Evolutionary conservation across 1,140 invertebrate genomes (phyloP).

Genomic region (Drosophila nigromelanica): DNA sequence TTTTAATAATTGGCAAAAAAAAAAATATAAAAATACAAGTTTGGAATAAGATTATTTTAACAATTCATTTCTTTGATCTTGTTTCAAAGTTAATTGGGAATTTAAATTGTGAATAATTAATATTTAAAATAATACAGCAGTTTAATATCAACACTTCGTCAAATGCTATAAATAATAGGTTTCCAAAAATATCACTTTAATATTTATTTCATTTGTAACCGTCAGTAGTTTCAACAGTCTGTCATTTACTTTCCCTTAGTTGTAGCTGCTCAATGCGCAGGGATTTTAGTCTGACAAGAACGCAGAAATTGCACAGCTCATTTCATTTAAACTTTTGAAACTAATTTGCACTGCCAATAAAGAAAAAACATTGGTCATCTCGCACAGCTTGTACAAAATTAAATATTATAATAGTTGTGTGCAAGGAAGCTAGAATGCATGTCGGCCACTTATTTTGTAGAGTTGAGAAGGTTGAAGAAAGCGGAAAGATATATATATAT

Average conservation of each 20-base stretch:
- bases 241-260: conserved; percentile 2
- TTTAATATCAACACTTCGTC: neutral
- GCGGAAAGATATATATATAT: no score
- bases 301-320: neutral
- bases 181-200: conserved; percentile 13
- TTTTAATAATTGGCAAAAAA: conserved; percentile 14
- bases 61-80: neutral
- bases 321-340: conserved; percentile 56
- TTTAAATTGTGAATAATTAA: conserved; percentile 9
- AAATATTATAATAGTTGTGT: neutral
- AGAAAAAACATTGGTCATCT: conserved; percentile 24
- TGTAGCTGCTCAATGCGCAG: neutral
- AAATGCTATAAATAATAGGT: conserved; percentile 1
- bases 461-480: no score
- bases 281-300: conserved; percentile 5
- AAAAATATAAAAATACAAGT: neutral
- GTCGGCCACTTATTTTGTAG: no score
- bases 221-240: conserved; percentile 4
- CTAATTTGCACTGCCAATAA: conserved; percentile 46
- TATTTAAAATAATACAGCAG: neutral
- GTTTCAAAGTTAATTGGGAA: conserved; percentile 10
- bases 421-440: no score
- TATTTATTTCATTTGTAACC: conserved; percentile 6
- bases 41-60: neutral
- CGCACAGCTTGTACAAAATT: conserved; percentile 21